Base-by-base conservation (phyloP, 2,888 invertebrate species). In the Andrena bicolor region DNA sequence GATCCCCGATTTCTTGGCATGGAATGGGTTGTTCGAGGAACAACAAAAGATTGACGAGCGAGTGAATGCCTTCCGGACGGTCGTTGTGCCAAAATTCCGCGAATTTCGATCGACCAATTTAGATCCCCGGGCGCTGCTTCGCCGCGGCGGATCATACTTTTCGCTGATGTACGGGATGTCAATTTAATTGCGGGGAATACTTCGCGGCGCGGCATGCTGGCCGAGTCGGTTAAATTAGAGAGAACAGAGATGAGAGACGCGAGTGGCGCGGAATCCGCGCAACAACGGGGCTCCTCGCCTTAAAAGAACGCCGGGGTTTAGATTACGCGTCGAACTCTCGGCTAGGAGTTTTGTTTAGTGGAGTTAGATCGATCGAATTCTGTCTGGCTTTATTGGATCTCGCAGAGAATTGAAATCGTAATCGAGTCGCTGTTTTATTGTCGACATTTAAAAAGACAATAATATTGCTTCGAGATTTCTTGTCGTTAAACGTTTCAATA, bases 111-210 rank as follows among this genome's bases (percentile, higher is more conserved):
- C 64, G 73, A 85, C 88, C 88, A 85, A 88, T 90, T 86, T 90
- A 83, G 86, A 77, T 73, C 28, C 75, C 20, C 64, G 69, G 69
- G 26, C 48, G 20, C 58, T 76, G 71, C 16, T 2, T 8, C 58
- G 20, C 61, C 69, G 35, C 49, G 65, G 69, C 79, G 77, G 66
- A 76, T 85, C 84, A 88, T 89, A 88, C 88, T 88, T 91, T 89
- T 86, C 82, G 32, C 83, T 90, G 89, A 91, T 90, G 86, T 88
- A 90, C 86, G 90, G 86, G 86, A 90, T 89, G 90, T 90, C 91
- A 89, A 91, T 91, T 90, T 90, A 91, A 91, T 85, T 87, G 88
- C 86, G 83, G 85, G 86, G 89, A 90, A 88, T 87, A 86, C 85
- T 79, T 61, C 13, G 71, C 61, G 20, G 32, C 41, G 20, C 80